Evolutionary conservation across 1,140 invertebrate genomes (phyloP), one percentile per base, ranked within the genome.

Genomic region (Papilio polytes): DNA sequence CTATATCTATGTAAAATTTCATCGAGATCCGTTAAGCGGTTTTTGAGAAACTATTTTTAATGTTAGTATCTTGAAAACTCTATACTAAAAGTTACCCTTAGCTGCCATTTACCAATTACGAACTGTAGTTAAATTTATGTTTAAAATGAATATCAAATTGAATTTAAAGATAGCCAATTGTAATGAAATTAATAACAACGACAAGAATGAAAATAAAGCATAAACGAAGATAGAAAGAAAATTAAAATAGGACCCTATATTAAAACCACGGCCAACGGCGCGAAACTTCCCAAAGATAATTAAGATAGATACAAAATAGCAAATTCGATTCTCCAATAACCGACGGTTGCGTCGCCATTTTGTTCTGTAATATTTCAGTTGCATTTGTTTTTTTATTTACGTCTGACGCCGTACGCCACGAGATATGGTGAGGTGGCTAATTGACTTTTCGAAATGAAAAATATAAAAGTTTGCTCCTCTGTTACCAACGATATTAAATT

Each of bases 251-350:
- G 72, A 72, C 36, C 63, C 63, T 26, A 76, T 77, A 78, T 78
- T 36, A 82, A 85, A 81, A 83, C 78, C 78, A 79, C 80, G 81
- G 81, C 83, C 91, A 86, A 91, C 88, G 88, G 88, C 66, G 85
- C 89, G 86, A 85, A 86, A 85, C 89, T 89, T 87, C 88, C 86
- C 87, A 89, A 86, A 89, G 92, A 92, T 94, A 92, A 94, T 94
- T 92, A 93, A 92, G 80, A 85, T 87, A 87, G 90, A 92, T 93
- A 93, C 89, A 93, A 94, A 94, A 92, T 92, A 91, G 90, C 91
- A 92, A 91, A 93, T 93, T 93, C 91, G 85, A 91, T 88, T 87
- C 83, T 84, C 87, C 89, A 91, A 94, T 94, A 91, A 92, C 90
- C 90, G 84, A 53, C 84, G 85, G 88, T 85, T 83, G 82, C 81